Base-by-base conservation (phyloP, 2,888 invertebrate species). In the Cosmorhoe ocellata region DNA sequence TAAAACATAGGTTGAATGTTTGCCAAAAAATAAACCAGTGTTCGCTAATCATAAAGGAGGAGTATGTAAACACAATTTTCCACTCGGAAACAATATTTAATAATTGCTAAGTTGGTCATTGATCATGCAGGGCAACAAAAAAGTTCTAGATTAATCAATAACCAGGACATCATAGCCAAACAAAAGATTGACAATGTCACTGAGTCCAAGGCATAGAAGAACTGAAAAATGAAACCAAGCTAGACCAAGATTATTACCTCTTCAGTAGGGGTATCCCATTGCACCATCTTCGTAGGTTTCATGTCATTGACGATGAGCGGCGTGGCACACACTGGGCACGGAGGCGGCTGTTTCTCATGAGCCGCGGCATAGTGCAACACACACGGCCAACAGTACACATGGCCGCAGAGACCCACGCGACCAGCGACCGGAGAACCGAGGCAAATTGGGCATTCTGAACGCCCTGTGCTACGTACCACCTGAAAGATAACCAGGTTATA, bases 331-430 rank as follows among this genome's bases (percentile, higher is more conserved):
- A 99, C 98, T 0, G 99, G 99, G 80, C 99, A 99, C 0, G 89
- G 90, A 5, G 89, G 90, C 90, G 95, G 95, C 14, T 93, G 88
- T 73, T 95, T 94, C 66, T 98, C 98, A 42, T 95, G 95, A 1
- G 98, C 89, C 0, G 96, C 94, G 32, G 97, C 91, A 76, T 98
- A 98, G 81, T 98, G 98, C 38, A 99, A 91, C 65, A 98, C 93
- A 74, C 99, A 99, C 0, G 98, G 93, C 98, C 97, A 99, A 82
- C 99, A 99, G 81, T 96, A 98, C 56, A 97, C 95, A 77, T 99
- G 99, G 7, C 99, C 98, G 80, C 99, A 99, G 32, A 95, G 93
- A 0, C 98, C 98, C 75, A 98, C 96, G 82, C 98, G 97, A 1
- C 95, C 98, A 44, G 97, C 96, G 43, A 93, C 92, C 2, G 98